phyloP scores from a whole-genome alignment of 2,888 invertebrate genomes.

The Biston betularia region DNA sequence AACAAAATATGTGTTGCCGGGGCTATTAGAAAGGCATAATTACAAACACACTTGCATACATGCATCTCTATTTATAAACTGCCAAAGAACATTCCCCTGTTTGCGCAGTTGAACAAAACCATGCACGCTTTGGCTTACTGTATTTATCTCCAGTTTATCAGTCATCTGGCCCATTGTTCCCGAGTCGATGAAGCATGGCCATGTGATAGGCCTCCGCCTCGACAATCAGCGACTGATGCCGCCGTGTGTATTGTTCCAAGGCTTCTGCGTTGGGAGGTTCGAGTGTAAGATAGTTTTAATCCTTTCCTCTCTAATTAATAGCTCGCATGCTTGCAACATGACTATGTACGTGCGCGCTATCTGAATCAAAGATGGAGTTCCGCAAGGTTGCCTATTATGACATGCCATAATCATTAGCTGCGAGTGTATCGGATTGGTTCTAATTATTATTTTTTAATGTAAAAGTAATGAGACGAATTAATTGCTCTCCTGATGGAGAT shows the following conservation, averaged over 20 bases:
- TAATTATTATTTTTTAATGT: neutral
- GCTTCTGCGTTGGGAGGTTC: constrained; percentile 34
- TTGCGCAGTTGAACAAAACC: neutral
- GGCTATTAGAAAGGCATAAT: too few species aligned
- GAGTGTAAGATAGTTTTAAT: constrained; percentile 28
- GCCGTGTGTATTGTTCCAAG: constrained; percentile 45
- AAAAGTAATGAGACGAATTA: neutral
- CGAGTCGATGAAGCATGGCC: constrained; percentile 56
- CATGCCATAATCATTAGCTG: neutral
- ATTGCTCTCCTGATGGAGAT: too few species aligned
- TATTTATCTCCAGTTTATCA: constrained; percentile 19
- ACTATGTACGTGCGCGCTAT: neutral
- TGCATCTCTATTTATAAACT: neutral
- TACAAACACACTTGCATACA: neutral
- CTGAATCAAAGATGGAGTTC: neutral
- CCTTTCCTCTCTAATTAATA: constrained; percentile 14
- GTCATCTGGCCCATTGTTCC: constrained; percentile 52
- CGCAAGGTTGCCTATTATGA: neutral
- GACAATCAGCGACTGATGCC: constrained; percentile 48
- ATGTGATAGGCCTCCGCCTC: constrained; percentile 47
- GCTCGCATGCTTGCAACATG: constrained; percentile 11
- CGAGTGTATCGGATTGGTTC: neutral
- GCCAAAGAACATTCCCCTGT: too few species aligned
- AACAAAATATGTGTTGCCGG: too few species aligned
- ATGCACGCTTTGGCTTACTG: neutral